A percentile compares a stretch with the other conserved stretches of the same genome.
Conservation (phyloP, 2,797 vertebrate genomes). For the Paguma larvata region DNA sequence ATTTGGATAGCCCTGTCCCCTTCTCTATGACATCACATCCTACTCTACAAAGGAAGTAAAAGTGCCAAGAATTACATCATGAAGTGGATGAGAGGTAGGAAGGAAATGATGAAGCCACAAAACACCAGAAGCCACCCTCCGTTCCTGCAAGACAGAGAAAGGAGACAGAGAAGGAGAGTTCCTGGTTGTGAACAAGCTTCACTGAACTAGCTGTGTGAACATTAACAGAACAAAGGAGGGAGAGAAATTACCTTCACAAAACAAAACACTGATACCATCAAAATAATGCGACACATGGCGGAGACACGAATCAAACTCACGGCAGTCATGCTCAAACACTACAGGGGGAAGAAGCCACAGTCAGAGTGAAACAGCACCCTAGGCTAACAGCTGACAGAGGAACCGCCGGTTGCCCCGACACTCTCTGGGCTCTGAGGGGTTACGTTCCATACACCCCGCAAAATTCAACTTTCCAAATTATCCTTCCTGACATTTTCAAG, state of each 20-base stretch:
- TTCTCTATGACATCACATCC: constrained; percentile 89
- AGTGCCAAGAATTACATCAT: constrained; percentile 83
- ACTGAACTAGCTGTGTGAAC: constrained; percentile 82
- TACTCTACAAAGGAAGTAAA: constrained; percentile 86
- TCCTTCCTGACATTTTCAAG: neutral
- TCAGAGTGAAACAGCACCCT: constrained; percentile 34
- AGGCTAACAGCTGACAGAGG: neutral
- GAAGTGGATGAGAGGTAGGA: constrained; percentile 78
- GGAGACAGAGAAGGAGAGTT: constrained; percentile 73
- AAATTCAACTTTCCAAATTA: constrained; percentile 51
- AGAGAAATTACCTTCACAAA: constrained; percentile 73
- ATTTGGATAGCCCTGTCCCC: constrained; percentile 90
- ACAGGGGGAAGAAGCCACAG: constrained; percentile 60
- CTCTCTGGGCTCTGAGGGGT: neutral
- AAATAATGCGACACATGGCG: constrained; percentile 70
- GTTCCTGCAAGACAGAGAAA: constrained; percentile 81
- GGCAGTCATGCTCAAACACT: constrained; percentile 74
- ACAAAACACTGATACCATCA: constrained; percentile 79
- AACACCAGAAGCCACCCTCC: constrained; percentile 80
- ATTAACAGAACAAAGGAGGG: constrained; percentile 63
- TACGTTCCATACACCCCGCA: neutral
- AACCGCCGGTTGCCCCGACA: neutral
- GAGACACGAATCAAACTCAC: constrained; percentile 80
- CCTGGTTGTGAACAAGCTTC: constrained; percentile 77
- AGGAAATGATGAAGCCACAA: constrained; percentile 83